phyloP scores from a whole-genome alignment of 1,140 invertebrate genomes.

The Forficula auricularia region DNA sequence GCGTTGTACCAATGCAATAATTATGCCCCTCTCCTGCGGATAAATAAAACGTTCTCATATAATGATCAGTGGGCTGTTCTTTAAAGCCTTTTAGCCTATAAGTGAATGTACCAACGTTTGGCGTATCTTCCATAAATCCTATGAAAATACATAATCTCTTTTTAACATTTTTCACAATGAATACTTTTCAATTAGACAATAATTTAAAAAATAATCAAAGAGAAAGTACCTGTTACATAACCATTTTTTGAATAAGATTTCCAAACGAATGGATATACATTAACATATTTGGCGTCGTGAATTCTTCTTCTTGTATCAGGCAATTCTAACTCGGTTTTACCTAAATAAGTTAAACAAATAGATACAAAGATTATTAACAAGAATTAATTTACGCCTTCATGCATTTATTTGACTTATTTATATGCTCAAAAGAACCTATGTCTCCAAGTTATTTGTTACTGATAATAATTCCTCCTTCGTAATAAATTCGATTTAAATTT shows the following conservation, averaged over 20 bases:
- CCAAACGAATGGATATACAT: constrained; percentile 69
- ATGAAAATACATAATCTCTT: constrained; percentile 28
- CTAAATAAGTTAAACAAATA: constrained; percentile 18
- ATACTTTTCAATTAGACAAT: neutral
- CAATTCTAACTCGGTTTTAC: constrained; percentile 68
- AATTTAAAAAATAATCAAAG: no score
- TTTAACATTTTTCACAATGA: neutral
- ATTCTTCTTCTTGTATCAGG: constrained; percentile 67
- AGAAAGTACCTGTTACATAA: constrained; percentile 39
- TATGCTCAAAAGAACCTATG: no score
- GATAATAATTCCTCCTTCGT: no score
- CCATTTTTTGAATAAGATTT: constrained; percentile 52
- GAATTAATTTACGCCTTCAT: no score
- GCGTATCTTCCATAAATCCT: constrained; percentile 74
- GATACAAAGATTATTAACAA: no score
- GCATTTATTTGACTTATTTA: no score
- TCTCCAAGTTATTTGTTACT: no score
- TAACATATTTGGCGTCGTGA: constrained; percentile 43
- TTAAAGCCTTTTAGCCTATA: constrained; percentile 80
- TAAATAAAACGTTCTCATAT: constrained; percentile 64
- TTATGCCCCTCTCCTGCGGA: constrained; percentile 29
- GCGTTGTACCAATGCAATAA: constrained; percentile 59
- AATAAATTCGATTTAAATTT: no score
- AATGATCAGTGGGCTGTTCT: constrained; percentile 73
- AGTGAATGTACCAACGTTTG: constrained; percentile 71